Evolutionary conservation across 2,888 invertebrate genomes (phyloP).

Genomic region (Trichogramma evanescens): DNA sequence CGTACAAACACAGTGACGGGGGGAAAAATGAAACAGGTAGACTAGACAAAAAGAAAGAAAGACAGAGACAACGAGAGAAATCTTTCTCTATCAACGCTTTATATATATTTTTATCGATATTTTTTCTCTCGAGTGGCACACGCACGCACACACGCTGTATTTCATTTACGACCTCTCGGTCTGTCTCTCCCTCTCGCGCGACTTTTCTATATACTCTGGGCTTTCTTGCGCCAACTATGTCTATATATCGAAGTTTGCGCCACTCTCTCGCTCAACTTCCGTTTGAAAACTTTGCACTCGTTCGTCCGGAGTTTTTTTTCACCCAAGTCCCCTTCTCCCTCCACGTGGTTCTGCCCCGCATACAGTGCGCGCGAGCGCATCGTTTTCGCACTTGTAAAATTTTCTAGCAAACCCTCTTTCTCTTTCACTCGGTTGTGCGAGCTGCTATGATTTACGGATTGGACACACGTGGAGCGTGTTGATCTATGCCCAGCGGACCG

Average conservation of each 20-base stretch:
- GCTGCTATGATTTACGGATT: slow-evolving; percentile 5
- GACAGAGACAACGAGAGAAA: too few relatives aligned
- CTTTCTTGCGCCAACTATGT: not conserved
- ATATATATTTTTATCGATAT: too few relatives aligned
- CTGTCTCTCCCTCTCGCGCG: not conserved
- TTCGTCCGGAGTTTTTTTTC: not conserved
- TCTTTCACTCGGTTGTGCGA: not conserved
- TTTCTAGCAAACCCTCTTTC: not conserved
- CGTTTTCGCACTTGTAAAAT: slow-evolving; percentile 21
- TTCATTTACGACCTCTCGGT: not conserved
- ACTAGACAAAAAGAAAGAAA: not conserved
- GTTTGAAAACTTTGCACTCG: not conserved
- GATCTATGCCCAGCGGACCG: slow-evolving; percentile 15
- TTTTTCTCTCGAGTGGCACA: too few relatives aligned
- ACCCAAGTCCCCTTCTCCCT: not conserved
- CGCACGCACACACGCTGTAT: too few relatives aligned
- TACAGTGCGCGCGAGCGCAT: not conserved
- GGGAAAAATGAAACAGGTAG: not conserved
- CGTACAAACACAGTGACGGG: not conserved
- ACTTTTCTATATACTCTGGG: not conserved
- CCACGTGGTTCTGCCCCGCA: not conserved
- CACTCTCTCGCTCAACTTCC: not conserved
- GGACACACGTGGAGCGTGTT: slow-evolving; percentile 20
- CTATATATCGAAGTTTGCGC: not conserved
- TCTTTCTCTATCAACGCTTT: too few relatives aligned